Conservation (phyloP, 2,888 invertebrate species). For the Cheilosia urbana region DNA sequence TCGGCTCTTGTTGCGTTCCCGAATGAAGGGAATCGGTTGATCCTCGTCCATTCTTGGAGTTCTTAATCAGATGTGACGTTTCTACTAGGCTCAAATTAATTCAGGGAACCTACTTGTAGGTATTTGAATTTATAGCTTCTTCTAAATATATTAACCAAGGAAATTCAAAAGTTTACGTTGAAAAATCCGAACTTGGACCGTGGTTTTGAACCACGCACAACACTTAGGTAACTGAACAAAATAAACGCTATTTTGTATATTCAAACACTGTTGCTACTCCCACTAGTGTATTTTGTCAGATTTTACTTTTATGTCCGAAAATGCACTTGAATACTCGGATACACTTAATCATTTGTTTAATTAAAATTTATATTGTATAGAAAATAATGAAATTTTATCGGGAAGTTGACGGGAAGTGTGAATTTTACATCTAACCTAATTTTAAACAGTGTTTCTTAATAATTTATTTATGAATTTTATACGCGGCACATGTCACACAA, state of each 20-base stretch:
- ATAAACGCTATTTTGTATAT: too few relatives aligned
- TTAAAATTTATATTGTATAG: not conserved
- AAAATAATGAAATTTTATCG: too few relatives aligned
- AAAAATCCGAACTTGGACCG: too few relatives aligned
- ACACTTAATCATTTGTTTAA: not conserved
- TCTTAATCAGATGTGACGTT: not conserved
- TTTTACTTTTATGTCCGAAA: too few relatives aligned
- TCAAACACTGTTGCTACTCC: too few relatives aligned
- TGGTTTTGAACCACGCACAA: too few relatives aligned
- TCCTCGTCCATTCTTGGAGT: slow-evolving; percentile 60
- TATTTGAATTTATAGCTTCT: not conserved
- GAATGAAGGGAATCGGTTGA: slow-evolving; percentile 61
- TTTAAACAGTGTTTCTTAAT: not conserved
- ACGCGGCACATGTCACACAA: slow-evolving; percentile 25
- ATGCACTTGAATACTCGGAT: too few relatives aligned
- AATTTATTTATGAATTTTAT: not conserved
- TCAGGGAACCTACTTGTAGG: not conserved
- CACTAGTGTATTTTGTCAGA: too few relatives aligned
- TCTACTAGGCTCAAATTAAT: too few relatives aligned
- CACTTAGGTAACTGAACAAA: too few relatives aligned
- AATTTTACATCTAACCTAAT: not conserved
- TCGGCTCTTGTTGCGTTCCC: slow-evolving; percentile 65
- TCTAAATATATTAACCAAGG: too few relatives aligned
- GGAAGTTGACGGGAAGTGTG: not conserved
- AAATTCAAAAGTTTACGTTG: too few relatives aligned